These are phyloP conservation scores for Eupristina koningsbergeri DNA, from an alignment of 1,140 invertebrate genomes.

Conservation along the genomic window DNA sequence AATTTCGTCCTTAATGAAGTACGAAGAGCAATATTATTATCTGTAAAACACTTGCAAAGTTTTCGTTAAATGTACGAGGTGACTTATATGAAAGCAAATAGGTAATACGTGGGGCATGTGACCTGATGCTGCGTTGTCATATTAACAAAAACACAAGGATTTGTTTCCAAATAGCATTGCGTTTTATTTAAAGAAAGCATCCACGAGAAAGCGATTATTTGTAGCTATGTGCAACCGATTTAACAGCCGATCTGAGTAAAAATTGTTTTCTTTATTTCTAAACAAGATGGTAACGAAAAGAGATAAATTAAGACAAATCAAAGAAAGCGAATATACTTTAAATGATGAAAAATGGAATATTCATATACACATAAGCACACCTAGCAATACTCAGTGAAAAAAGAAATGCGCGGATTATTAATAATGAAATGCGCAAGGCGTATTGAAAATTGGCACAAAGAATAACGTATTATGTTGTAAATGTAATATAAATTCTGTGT, in stretches of 20 bases:
- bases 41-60: slow-evolving; percentile 4
- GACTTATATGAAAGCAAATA: slow-evolving; percentile 43
- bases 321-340: neutral
- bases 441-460: slow-evolving; percentile 58
- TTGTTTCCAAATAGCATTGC: neutral
- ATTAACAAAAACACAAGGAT: neutral
- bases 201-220: neutral
- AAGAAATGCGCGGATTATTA: slow-evolving; percentile 31
- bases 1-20: slow-evolving; percentile 50
- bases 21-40: slow-evolving; percentile 66
- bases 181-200: slow-evolving; percentile 5
- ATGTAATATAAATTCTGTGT: slow-evolving; percentile 60
- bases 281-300: neutral
- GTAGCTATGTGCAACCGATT: neutral
- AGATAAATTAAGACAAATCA: neutral
- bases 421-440: slow-evolving; percentile 45
- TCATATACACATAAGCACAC: slow-evolving; percentile 34
- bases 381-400: slow-evolving; percentile 55
- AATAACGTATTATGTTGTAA: slow-evolving; percentile 54
- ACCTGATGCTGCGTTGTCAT: slow-evolving; percentile 4
- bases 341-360: slow-evolving; percentile 10
- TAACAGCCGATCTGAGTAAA: neutral
- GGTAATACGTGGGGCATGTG: slow-evolving; percentile 6
- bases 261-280: neutral
- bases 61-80: slow-evolving; percentile 51